Evolutionary conservation across 2,113 vertebrate species (phyloP).

Genomic region (Plectropomus leopardus): DNA sequence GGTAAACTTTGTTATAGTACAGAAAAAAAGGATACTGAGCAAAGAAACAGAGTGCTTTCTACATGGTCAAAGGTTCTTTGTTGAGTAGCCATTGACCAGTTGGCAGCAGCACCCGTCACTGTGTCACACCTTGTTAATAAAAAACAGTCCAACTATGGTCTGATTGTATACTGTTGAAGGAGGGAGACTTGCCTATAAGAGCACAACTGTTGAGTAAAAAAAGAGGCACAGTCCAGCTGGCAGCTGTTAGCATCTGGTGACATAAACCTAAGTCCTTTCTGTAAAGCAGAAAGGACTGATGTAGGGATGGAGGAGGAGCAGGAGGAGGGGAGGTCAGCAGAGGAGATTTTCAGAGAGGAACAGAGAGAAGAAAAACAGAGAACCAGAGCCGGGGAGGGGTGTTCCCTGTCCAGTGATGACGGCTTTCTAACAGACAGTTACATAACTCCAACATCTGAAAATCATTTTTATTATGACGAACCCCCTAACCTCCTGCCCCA

Average conservation of each 20-base stretch:
- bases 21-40: constrained; percentile 3
- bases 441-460: constrained; percentile 80
- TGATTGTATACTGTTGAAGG: constrained; percentile 47
- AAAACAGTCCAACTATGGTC: constrained; percentile 18
- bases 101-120: constrained; percentile 17
- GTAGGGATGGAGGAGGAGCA: background rate
- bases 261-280: constrained; percentile 49
- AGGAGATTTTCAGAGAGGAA: constrained; percentile 50
- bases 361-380: constrained; percentile 1
- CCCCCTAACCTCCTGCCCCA: constrained; percentile 67
- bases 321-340: constrained; percentile 40
- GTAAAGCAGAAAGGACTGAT: constrained; percentile 15
- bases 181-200: constrained; percentile 21
- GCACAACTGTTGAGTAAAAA: constrained; percentile 34
- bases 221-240: constrained; percentile 37
- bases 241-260: constrained; percentile 70
- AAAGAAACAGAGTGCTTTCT: constrained; percentile 11
- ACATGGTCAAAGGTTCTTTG: constrained; percentile 50
- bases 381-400: constrained; percentile 17
- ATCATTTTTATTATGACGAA: constrained; percentile 57
- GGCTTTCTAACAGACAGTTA: constrained; percentile 62
- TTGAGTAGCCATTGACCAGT: background rate
- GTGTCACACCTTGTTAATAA: constrained; percentile 26
- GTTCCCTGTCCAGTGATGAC: constrained; percentile 42
- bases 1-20: background rate